phyloP scores from a whole-genome alignment of 2,797 vertebrate species.

The Lepilemur ruficaudatus region DNA sequence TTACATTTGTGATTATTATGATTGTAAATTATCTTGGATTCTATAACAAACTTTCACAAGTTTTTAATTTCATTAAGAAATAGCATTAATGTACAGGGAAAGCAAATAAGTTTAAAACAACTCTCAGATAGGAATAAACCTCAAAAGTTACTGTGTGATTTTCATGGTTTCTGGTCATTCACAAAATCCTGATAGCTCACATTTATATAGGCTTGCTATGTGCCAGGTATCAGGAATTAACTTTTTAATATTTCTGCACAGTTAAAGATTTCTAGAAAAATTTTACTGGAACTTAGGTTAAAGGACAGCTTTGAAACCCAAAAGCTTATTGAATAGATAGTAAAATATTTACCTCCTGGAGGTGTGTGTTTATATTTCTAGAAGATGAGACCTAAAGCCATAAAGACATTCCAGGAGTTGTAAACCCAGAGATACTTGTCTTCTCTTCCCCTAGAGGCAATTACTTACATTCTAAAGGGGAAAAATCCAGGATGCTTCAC shows the following conservation, averaged over 20 bases:
- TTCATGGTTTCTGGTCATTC: background rate
- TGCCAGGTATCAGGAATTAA: background rate
- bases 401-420: background rate
- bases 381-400: background rate
- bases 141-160: background rate
- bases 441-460: background rate
- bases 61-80: constrained; percentile 6
- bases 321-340: background rate
- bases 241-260: constrained; percentile 7
- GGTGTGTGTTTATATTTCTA: background rate
- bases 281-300: background rate
- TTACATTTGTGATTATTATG: background rate
- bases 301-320: background rate
- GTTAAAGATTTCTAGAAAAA: background rate
- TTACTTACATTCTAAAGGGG: background rate
- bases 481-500: background rate
- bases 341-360: background rate
- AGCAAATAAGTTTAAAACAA: background rate
- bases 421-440: background rate
- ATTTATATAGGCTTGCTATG: background rate
- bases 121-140: background rate
- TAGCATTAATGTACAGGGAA: background rate
- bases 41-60: background rate
- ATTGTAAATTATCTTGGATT: background rate
- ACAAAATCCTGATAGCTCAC: background rate